These are phyloP conservation scores for Brachymystax lenok DNA, from an alignment of 2,797 vertebrate species.

Conservation along the genomic window DNA sequence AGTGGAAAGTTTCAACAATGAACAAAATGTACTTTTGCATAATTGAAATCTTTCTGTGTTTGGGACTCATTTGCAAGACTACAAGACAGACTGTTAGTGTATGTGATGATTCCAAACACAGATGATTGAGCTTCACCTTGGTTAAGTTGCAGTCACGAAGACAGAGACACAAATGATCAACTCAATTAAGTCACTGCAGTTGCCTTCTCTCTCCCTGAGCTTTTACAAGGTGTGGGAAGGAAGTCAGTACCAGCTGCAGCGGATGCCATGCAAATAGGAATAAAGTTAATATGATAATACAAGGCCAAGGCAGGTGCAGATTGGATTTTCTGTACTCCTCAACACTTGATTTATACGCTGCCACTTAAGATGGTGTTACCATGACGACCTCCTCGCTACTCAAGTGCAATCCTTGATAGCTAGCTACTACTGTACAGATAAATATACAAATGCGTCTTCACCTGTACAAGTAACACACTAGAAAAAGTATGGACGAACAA, in stretches of 20 bases:
- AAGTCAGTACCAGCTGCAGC: slow-evolving; percentile 26
- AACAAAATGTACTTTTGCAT: neutral
- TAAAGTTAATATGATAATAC: neutral
- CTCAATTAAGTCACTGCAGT: slow-evolving; percentile 53
- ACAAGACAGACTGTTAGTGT: slow-evolving; percentile 7
- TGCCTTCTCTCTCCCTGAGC: slow-evolving; percentile 35
- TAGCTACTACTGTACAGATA: neutral
- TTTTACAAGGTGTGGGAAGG: slow-evolving; percentile 42
- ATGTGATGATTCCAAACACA: slow-evolving; percentile 32
- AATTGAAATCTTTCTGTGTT: neutral
- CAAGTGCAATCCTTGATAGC: neutral
- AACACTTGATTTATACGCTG: slow-evolving; percentile 8
- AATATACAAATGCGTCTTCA: no score
- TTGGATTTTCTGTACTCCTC: neutral
- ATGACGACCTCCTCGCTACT: slow-evolving; percentile 9
- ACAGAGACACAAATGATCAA: slow-evolving; percentile 56
- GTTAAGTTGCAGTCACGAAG: slow-evolving; percentile 44
- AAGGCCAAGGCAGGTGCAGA: neutral
- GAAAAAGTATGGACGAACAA: neutral
- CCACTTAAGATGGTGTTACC: slow-evolving; percentile 4
- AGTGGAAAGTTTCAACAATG: neutral
- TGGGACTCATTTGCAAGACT: neutral
- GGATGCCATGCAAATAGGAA: slow-evolving; percentile 28
- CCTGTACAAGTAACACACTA: neutral
- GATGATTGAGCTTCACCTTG: slow-evolving; percentile 53